phyloP scores from a whole-genome alignment of 2,113 vertebrate species.

The Anser cygnoides region DNA sequence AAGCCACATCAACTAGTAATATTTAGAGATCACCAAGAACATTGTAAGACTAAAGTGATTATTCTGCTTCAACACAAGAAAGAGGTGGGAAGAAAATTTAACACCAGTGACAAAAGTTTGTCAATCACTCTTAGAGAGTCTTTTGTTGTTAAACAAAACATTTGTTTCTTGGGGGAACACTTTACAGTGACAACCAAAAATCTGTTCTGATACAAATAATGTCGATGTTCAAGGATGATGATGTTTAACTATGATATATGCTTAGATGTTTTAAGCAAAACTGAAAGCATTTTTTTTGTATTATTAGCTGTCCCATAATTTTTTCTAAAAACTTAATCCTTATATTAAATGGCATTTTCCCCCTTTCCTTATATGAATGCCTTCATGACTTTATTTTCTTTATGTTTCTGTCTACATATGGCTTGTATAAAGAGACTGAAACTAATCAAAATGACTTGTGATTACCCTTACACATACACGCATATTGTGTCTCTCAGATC shows the following conservation, averaged over 20 bases:
- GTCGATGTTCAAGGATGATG: not conserved
- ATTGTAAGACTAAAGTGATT: not conserved
- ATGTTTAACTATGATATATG: not conserved
- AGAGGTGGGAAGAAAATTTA: not conserved
- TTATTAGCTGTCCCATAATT: not conserved
- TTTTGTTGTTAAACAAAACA: not conserved
- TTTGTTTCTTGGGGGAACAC: not conserved
- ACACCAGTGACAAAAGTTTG: not conserved
- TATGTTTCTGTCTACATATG: not conserved
- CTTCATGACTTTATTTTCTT: not conserved
- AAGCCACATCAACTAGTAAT: not conserved
- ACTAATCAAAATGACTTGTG: not conserved
- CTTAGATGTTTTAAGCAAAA: not conserved
- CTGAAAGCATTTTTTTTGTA: accelerated
- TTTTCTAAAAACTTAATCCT: not conserved
- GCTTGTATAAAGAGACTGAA: not conserved
- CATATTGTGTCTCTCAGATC: not conserved
- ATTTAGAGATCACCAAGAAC: not conserved
- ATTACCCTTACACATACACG: not conserved
- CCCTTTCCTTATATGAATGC: not conserved
- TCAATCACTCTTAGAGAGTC: not conserved
- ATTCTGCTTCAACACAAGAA: not conserved
- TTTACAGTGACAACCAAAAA: not conserved
- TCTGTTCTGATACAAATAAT: not conserved
- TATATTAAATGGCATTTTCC: not conserved